Conservation (phyloP, 2,113 vertebrate genomes). For the Alligator sinensis region DNA sequence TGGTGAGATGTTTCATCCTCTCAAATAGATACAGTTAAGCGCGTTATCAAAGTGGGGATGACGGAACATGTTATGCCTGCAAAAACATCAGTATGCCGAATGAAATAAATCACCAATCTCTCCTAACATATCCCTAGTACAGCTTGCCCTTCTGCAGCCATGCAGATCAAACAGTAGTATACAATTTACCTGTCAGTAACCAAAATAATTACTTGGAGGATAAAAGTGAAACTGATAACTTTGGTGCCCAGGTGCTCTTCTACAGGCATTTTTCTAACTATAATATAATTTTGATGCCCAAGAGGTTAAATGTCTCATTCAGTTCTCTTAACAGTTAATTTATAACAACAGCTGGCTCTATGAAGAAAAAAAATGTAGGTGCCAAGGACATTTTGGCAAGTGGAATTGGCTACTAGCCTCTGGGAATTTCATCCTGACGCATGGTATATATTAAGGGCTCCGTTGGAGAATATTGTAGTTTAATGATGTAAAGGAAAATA, state of each 20-base stretch:
- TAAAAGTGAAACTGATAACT: not conserved
- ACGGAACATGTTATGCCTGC: not conserved
- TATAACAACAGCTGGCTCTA: slow-evolving; percentile 26
- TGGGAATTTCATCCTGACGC: slow-evolving; percentile 40
- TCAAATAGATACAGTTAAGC: not conserved
- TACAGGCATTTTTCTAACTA: not conserved
- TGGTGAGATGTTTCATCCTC: not conserved
- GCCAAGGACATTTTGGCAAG: slow-evolving; percentile 21
- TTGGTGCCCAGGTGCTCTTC: not conserved
- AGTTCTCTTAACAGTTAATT: slow-evolving; percentile 3
- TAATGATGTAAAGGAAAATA: not conserved
- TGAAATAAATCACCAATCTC: not conserved
- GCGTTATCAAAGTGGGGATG: not conserved
- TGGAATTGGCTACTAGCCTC: slow-evolving; percentile 21
- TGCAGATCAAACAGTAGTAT: accelerated
- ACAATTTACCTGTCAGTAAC: not conserved
- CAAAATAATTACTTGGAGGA: not conserved
- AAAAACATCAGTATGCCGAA: not conserved
- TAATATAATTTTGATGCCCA: not conserved
- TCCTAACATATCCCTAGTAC: not conserved
- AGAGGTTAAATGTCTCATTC: not conserved
- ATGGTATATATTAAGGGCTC: slow-evolving; percentile 42
- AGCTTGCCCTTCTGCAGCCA: not conserved
- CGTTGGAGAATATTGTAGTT: slow-evolving; percentile 30
- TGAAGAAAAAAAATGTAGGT: slow-evolving; percentile 12